Conservation (phyloP, 2,888 invertebrate species). For the Archaeoteleia sp. region DNA sequence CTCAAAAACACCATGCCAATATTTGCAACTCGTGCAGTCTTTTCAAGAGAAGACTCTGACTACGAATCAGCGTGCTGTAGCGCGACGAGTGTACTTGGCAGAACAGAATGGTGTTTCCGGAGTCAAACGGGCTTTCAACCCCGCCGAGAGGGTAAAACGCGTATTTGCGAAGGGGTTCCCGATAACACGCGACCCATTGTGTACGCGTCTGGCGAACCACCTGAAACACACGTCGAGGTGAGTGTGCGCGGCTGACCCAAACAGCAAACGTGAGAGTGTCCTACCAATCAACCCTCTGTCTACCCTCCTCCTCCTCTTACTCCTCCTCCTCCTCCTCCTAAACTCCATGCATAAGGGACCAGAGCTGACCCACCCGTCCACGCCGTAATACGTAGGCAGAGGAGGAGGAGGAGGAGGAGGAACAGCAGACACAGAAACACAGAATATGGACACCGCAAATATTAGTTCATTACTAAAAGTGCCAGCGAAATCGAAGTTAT, state of each 20-base stretch:
- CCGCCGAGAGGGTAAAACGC: conserved; percentile 60
- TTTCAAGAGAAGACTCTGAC: conserved; percentile 26
- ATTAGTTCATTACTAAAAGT: conserved; percentile 75
- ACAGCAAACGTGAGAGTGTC: conserved; percentile 27
- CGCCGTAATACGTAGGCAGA: conserved; percentile 4
- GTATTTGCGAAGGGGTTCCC: conserved; percentile 69
- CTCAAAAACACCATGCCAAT: no score
- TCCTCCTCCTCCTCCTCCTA: no score
- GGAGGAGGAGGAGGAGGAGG: neutral
- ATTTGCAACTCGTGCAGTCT: no score
- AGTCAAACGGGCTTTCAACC: conserved; percentile 59
- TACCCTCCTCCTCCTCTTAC: no score
- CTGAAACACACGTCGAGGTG: conserved; percentile 45
- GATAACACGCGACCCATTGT: conserved; percentile 68
- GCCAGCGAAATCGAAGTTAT: conserved; percentile 60
- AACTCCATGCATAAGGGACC: conserved; percentile 29
- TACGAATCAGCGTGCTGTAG: conserved; percentile 37
- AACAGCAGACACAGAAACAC: conserved; percentile 51
- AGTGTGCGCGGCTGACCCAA: conserved; percentile 28
- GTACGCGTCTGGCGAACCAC: conserved; percentile 56
- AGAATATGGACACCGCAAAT: conserved; percentile 70
- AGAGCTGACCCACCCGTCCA: conserved; percentile 36
- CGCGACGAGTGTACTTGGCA: conserved; percentile 56
- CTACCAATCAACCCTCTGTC: conserved; percentile 21
- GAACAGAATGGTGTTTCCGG: conserved; percentile 50